phyloP scores from a whole-genome alignment of 2,797 vertebrate species.

The Pangasius macronema region DNA sequence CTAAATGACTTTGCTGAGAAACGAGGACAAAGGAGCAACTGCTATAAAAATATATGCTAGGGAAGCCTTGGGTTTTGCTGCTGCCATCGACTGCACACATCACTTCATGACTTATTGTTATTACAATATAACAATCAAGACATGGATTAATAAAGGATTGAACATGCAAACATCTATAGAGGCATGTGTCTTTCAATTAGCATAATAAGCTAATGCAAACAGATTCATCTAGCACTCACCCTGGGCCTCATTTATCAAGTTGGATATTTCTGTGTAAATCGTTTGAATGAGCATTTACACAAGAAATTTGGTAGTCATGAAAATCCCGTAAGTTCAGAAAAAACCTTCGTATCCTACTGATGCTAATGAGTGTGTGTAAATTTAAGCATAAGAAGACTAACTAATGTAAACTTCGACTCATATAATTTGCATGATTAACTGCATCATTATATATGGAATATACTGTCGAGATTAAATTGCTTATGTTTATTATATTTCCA shows the following conservation, averaged over 20 bases:
- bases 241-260: neutral
- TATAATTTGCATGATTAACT: neutral
- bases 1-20: conserved; percentile 3
- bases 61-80: neutral
- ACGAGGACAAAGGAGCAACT: neutral
- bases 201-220: neutral
- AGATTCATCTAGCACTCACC: neutral
- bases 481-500: too few relatives aligned
- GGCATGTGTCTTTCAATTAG: neutral
- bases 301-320: neutral
- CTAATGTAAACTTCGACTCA: neutral
- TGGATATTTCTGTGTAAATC: neutral
- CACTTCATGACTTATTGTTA: neutral
- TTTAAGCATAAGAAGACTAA: neutral
- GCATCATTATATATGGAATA: neutral
- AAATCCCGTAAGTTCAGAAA: neutral
- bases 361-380: neutral
- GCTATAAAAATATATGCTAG: neutral
- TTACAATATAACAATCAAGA: neutral
- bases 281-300: neutral
- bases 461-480: neutral
- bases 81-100: neutral
- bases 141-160: neutral
- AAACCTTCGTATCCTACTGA: neutral
- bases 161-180: neutral